These are phyloP conservation scores for Channa striata DNA, from an alignment of 2,797 vertebrate genomes.

Conservation along the genomic window DNA sequence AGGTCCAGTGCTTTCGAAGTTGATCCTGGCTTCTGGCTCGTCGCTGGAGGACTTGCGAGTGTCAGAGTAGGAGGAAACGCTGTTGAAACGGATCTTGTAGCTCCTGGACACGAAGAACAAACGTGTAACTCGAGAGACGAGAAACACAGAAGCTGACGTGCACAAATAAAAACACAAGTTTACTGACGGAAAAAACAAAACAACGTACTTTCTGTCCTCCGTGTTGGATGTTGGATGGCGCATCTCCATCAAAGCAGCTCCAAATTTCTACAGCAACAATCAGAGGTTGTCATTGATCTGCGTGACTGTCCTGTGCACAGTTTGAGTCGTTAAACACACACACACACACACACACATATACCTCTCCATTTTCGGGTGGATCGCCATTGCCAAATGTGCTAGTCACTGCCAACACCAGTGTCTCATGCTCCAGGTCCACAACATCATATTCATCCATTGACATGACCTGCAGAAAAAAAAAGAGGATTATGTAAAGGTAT, in stretches of 20 bases:
- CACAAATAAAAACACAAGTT: not conserved
- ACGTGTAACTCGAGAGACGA: not conserved
- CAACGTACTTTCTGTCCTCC: constrained; percentile 95
- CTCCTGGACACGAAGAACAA: constrained; percentile 82
- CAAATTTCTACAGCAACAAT: constrained; percentile 90
- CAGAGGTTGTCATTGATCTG: not conserved
- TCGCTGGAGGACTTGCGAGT: constrained; percentile 93
- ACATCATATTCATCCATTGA: constrained; percentile 98
- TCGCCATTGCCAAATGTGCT: constrained; percentile 97
- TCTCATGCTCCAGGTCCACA: constrained; percentile 95
- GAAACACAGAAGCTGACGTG: not conserved
- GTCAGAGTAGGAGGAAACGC: constrained; percentile 96
- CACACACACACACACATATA: constrained; percentile 51
- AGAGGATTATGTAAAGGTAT: not conserved
- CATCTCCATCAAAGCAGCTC: constrained; percentile 96
- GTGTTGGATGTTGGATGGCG: constrained; percentile 93
- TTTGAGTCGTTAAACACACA: not conserved
- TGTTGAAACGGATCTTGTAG: constrained; percentile 99
- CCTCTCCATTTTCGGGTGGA: constrained; percentile 97
- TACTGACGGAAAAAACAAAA: not conserved
- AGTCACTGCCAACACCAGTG: constrained; percentile 94
- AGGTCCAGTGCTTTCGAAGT: constrained; percentile 96
- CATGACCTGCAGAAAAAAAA: constrained; percentile 86
- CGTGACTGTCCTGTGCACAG: not conserved
- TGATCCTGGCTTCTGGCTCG: constrained; percentile 89